Evolutionary conservation across 2,113 vertebrate species (phyloP), one percentile per base, ranked within the genome.

Genomic region (Campylomormyrus numenius): DNA sequence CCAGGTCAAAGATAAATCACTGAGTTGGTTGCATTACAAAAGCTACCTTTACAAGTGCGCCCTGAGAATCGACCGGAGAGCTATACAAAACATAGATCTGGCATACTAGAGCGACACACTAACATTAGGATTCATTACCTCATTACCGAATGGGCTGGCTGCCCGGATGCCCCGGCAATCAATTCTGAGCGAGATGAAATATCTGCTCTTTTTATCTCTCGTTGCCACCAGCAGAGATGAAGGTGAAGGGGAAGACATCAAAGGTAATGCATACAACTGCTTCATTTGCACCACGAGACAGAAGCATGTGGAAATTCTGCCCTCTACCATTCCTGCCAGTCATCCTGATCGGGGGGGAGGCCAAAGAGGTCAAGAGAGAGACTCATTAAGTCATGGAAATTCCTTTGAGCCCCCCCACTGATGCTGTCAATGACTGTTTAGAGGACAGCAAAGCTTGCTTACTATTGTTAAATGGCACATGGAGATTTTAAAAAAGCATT

Each of bases 121-220:
- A 31, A 27, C 49, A 87, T 87, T 35, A 87, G 24, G 10, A 53
- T 90, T n/a, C n/a, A n/a, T n/a, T n/a, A n/a, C 91, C 90, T 93
- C 92, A 93, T 93, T 92, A 92, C 4, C 10, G 48, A 90, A 62
- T 56, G 91, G 83, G 66, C 90, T 90, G 80, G 89, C 80, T 90
- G 89, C 89, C 83, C 87, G 89, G 88, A 88, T 85, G 52, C 90
- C 87, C 31, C 0, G 6, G 31, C 74, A 45, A 35, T 89, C 52
- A 27, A 85, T 13, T 39, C 21, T 24, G 17, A 56, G 52, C 10
- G 10, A 58, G 85, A n/a, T 19, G 3, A 87, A 87, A 87, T 87
- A 27, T 87, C 49, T 86, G 24, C 3, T 11, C 83, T 50, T 86
- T 86, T 86, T 35, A 53, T 50, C 46, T 87, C 9, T 19, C 11